Percentiles rank a stretch among this genome's conserved stretches.
These are phyloP conservation scores for Drosophila mulleri DNA, from an alignment of 2,888 invertebrate species.

Conservation along the genomic window DNA sequence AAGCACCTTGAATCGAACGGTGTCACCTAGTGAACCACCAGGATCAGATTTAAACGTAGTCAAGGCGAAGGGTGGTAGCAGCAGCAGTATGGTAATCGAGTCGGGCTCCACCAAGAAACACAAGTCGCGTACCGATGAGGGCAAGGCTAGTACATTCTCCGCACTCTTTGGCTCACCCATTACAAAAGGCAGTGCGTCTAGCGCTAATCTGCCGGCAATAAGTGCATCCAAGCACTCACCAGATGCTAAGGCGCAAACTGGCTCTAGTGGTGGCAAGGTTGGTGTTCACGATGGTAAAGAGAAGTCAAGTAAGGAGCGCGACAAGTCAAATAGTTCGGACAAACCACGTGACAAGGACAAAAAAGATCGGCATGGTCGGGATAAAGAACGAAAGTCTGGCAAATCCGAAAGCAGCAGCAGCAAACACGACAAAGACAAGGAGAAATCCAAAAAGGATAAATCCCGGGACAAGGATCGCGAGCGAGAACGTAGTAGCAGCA, in stretches of 20 bases:
- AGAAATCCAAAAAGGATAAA: constrained; percentile 85
- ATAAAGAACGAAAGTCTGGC: constrained; percentile 86
- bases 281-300: constrained; percentile 76
- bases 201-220: constrained; percentile 48
- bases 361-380: constrained; percentile 86
- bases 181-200: constrained; percentile 89
- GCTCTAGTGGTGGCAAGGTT: constrained; percentile 42
- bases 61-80: constrained; percentile 88
- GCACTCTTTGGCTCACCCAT: constrained; percentile 94
- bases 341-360: constrained; percentile 86
- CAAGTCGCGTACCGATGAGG: constrained; percentile 87
- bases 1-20: constrained; percentile 54
- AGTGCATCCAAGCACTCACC: constrained; percentile 85
- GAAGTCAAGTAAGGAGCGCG: constrained; percentile 81
- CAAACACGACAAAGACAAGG: constrained; percentile 86
- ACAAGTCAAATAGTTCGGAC: constrained; percentile 72
- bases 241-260: constrained; percentile 57
- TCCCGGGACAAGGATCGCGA: constrained; percentile 87
- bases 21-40: constrained; percentile 55
- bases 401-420: constrained; percentile 82
- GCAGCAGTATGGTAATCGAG: constrained; percentile 47
- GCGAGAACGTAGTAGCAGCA: constrained; percentile 79
- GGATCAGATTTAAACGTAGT: constrained; percentile 85
- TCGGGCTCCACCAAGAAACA: constrained; percentile 86
- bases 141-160: constrained; percentile 89